These are phyloP conservation scores for Ciconia stormi DNA, from an alignment of 2,113 vertebrate genomes.

Conservation along the genomic window DNA sequence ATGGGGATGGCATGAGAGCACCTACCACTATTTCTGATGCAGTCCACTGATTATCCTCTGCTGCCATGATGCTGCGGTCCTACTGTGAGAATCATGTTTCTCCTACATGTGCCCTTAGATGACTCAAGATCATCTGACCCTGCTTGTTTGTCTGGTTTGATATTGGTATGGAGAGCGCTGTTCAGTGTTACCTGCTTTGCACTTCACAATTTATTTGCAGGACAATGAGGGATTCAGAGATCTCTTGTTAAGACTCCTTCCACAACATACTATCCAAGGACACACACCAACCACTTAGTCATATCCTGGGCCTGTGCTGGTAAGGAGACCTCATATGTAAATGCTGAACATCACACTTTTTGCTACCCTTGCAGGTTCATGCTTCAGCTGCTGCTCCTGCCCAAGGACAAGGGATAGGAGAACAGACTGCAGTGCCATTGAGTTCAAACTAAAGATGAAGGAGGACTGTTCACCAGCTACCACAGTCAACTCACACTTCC, in stretches of 20 bases:
- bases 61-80: background rate
- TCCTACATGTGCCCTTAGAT: background rate
- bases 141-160: background rate
- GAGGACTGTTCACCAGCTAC: background rate
- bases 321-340: background rate
- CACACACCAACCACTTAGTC: background rate
- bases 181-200: background rate
- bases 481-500: background rate
- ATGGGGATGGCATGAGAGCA: background rate
- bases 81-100: background rate
- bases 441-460: background rate
- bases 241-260: background rate
- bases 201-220: background rate
- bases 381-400: background rate
- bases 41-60: background rate
- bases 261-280: background rate
- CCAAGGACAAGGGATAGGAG: background rate
- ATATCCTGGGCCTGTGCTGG: background rate
- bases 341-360: background rate
- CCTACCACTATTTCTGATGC: background rate
- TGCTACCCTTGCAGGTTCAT: background rate
- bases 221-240: background rate
- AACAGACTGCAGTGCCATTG: background rate
- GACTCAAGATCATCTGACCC: background rate
- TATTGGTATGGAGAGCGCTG: background rate